phyloP scores from a whole-genome alignment of 2,888 invertebrate species.

The Drosophila robusta region DNA sequence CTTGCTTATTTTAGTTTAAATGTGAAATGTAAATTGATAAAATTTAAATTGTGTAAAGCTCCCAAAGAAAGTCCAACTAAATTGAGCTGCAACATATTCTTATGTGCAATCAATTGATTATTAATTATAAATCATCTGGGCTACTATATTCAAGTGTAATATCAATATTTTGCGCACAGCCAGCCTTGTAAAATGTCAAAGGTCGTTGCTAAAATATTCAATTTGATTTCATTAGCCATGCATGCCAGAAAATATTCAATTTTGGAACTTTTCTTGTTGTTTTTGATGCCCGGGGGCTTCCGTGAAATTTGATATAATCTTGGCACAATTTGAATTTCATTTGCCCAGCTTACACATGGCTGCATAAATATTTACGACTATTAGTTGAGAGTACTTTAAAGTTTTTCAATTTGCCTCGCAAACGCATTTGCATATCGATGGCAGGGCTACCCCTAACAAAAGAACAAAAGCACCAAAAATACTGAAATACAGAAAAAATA shows the following conservation, averaged over 20 bases:
- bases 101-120: not conserved
- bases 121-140: conserved; percentile 34
- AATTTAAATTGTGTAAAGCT: too few species aligned
- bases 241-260: conserved; percentile 31
- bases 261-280: not conserved
- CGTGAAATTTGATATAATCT: conserved; percentile 53
- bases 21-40: too few species aligned
- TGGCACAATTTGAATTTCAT: conserved; percentile 66
- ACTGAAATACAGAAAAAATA: conserved; percentile 48
- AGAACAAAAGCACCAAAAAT: conserved; percentile 33
- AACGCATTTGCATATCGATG: conserved; percentile 77
- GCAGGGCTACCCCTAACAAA: conserved; percentile 2
- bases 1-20: too few species aligned
- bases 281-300: conserved; percentile 5
- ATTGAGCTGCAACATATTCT: not conserved
- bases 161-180: conserved; percentile 3
- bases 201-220: conserved; percentile 34
- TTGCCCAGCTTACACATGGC: conserved; percentile 61
- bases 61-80: not conserved
- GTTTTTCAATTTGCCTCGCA: conserved; percentile 69
- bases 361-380: conserved; percentile 80
- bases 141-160: conserved; percentile 27
- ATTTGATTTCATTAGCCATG: conserved; percentile 59
- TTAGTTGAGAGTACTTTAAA: conserved; percentile 69
- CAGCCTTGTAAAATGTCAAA: conserved; percentile 9